Evolutionary conservation across 64 coral and sea anemone genomes (phyloP).

Genomic region (Cladopsammia gracilis): DNA sequence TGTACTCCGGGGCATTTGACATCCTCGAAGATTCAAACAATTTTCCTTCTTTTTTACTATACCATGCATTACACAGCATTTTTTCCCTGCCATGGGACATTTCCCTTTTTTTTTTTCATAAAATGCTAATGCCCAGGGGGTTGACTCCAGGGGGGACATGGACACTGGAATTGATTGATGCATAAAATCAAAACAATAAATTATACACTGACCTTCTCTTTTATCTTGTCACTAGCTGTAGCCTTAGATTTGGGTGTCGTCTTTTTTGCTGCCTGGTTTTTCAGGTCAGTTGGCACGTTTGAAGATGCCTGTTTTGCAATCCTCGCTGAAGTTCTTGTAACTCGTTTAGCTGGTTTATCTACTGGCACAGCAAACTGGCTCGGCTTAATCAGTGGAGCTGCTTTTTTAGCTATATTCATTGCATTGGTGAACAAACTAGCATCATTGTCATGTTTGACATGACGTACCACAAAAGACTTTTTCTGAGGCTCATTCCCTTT

Average conservation of each 20-base stretch:
- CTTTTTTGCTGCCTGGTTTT: constrained; percentile 19
- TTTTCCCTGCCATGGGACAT: too few relatives aligned
- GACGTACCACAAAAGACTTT: constrained; percentile 59
- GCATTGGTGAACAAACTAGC: constrained; percentile 2
- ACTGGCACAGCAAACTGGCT: not conserved
- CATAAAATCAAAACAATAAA: not conserved
- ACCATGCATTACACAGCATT: too few relatives aligned
- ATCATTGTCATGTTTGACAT: constrained; percentile 35
- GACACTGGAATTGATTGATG: not conserved
- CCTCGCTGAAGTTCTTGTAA: constrained; percentile 69
- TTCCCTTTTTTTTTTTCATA: too few relatives aligned
- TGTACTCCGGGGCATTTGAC: too few relatives aligned
- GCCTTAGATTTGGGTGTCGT: constrained; percentile 4
- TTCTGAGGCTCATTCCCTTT: constrained; percentile 41
- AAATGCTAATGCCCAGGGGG: too few relatives aligned
- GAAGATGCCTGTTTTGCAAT: constrained; percentile 65
- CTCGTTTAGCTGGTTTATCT: constrained; percentile 30
- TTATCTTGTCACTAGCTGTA: not conserved
- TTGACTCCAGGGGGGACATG: too few relatives aligned
- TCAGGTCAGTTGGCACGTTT: not conserved
- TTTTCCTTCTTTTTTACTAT: too few relatives aligned
- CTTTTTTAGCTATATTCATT: constrained; percentile 55
- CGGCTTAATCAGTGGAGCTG: constrained; percentile 8
- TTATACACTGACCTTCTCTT: not conserved
- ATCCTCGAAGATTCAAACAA: too few relatives aligned